A percentile compares a stretch with the other conserved stretches of the same genome.
These are phyloP conservation scores for Edolisoma coerulescens DNA, from an alignment of 2,113 vertebrate genomes.

Conservation along the genomic window DNA sequence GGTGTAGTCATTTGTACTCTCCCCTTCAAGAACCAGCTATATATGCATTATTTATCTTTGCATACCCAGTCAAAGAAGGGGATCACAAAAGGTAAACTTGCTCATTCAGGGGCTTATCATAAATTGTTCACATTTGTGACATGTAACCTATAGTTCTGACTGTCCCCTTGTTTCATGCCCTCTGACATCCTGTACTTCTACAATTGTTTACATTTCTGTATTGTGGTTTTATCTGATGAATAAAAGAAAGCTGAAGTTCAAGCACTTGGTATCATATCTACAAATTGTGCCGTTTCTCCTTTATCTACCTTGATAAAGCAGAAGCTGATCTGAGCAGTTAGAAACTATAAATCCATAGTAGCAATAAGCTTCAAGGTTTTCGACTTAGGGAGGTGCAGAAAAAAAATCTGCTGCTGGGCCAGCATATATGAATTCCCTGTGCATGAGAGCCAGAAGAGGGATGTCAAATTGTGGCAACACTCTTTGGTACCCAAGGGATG, in stretches of 20 bases:
- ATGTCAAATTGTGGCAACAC: neutral
- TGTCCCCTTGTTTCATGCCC: neutral
- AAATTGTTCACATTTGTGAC: neutral
- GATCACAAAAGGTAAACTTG: neutral
- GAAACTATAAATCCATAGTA: neutral
- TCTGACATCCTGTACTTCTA: neutral
- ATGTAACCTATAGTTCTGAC: neutral
- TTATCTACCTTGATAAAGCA: neutral
- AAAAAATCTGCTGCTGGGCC: neutral
- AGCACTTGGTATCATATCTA: neutral
- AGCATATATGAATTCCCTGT: neutral
- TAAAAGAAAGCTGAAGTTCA: neutral
- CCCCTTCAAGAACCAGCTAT: neutral
- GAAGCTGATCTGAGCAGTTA: neutral
- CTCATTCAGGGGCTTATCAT: neutral
- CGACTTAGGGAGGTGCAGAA: neutral
- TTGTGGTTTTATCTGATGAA: neutral
- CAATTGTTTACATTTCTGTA: neutral
- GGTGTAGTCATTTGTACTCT: neutral
- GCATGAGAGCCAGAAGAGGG: neutral
- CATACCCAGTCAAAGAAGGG: neutral
- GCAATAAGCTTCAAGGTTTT: neutral
- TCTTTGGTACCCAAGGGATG: neutral
- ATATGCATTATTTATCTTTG: neutral
- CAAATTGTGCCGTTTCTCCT: neutral